Conservation (phyloP, 2,888 invertebrate genomes). For the Drosophila greeni region DNA sequence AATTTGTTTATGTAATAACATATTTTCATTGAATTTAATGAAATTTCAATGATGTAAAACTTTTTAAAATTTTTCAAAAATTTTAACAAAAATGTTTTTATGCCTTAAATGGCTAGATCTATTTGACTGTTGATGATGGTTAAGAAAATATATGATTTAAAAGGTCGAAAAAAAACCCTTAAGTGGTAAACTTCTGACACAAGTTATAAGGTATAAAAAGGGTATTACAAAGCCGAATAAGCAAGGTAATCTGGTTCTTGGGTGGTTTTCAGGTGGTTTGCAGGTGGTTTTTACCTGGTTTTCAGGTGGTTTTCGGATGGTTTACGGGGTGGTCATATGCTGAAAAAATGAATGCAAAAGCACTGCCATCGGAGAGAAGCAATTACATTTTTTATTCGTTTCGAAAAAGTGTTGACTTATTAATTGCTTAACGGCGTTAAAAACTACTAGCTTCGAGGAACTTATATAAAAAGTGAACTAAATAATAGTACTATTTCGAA, state of each 20-base stretch:
- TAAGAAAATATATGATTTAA: background rate
- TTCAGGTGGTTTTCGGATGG: background rate
- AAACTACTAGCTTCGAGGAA: background rate
- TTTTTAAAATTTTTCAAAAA: too few relatives aligned
- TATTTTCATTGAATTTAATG: too few relatives aligned
- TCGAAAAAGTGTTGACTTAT: background rate
- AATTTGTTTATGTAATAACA: too few relatives aligned
- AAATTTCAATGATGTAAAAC: too few relatives aligned
- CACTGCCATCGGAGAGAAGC: background rate
- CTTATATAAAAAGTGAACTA: too few relatives aligned
- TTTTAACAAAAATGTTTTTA: too few relatives aligned
- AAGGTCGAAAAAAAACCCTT: background rate
- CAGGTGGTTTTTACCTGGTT: background rate
- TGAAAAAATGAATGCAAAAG: background rate
- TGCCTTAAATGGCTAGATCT: too few relatives aligned
- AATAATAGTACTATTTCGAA: too few relatives aligned
- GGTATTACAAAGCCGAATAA: background rate
- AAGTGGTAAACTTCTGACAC: too few relatives aligned
- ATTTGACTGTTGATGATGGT: too few relatives aligned
- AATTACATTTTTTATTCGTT: background rate
- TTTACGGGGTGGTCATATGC: slow-evolving; percentile 6
- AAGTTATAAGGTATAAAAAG: background rate
- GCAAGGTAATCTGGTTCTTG: background rate
- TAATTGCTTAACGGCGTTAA: background rate
- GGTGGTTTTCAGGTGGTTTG: background rate